phyloP scores from a whole-genome alignment of 2,113 vertebrate species.

The Dendropsophus ebraccatus region DNA sequence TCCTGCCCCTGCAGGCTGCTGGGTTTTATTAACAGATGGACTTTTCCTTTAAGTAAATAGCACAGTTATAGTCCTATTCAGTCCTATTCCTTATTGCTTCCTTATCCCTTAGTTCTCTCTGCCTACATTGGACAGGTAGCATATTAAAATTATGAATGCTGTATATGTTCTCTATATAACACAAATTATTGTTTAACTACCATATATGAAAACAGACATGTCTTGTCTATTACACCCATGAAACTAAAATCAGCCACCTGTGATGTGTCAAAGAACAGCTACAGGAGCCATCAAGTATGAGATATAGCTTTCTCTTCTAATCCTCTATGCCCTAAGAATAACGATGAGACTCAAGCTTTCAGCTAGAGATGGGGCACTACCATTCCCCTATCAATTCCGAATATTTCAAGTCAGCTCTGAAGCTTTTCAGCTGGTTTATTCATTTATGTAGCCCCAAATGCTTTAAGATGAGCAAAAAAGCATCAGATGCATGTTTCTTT shows the following conservation, averaged over 20 bases:
- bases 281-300: conserved; percentile 46
- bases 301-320: conserved; percentile 36
- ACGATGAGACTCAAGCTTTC: conserved; percentile 36
- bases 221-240: background rate
- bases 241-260: conserved; percentile 7
- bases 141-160: background rate
- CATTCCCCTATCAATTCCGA: conserved; percentile 28
- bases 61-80: background rate
- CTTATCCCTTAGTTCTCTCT: background rate
- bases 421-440: conserved; percentile 49
- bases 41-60: too few relatives aligned
- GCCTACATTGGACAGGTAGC: background rate
- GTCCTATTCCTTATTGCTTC: background rate
- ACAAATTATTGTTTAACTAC: background rate
- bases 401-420: conserved; percentile 56
- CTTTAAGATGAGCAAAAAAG: conserved; percentile 56
- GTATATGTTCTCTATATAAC: background rate
- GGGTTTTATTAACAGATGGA: too few relatives aligned
- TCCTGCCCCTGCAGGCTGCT: too few relatives aligned
- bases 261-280: conserved; percentile 36
- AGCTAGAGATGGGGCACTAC: conserved; percentile 9
- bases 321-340: conserved; percentile 48
- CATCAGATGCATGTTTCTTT: conserved; percentile 50
- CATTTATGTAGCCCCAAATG: conserved; percentile 57
- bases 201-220: background rate